Conservation (phyloP, 2,888 invertebrate genomes). For the Acronicta leporina region DNA sequence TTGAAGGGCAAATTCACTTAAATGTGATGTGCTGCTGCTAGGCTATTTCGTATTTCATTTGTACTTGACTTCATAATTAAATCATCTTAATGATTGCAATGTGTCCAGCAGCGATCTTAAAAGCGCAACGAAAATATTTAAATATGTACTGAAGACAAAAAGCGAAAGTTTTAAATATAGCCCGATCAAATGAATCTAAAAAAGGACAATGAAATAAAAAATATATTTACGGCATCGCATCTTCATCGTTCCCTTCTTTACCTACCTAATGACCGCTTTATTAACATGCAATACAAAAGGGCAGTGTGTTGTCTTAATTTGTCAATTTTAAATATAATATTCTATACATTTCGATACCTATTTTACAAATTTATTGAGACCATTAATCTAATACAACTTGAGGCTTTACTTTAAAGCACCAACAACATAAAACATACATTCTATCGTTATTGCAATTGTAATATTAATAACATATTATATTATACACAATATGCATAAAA, state of each 20-base stretch:
- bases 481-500: slow-evolving; percentile 25
- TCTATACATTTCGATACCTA: slow-evolving; percentile 14
- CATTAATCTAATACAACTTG: slow-evolving; percentile 43
- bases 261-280: slow-evolving; percentile 14
- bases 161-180: no score
- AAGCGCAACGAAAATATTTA: neutral
- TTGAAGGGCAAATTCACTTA: slow-evolving; percentile 14
- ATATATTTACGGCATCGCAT: neutral
- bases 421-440: slow-evolving; percentile 18
- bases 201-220: neutral
- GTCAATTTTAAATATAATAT: slow-evolving; percentile 21
- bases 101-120: neutral
- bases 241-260: slow-evolving; percentile 1
- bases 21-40: slow-evolving; percentile 4
- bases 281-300: slow-evolving; percentile 41
- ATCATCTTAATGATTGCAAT: slow-evolving; percentile 11
- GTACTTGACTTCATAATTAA: slow-evolving; percentile 10
- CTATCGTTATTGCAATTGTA: slow-evolving; percentile 34
- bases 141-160: no score
- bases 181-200: neutral
- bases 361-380: slow-evolving; percentile 45
- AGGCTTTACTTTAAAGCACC: slow-evolving; percentile 23
- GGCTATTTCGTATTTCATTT: neutral
- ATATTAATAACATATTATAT: slow-evolving; percentile 39
- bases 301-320: slow-evolving; percentile 42